phyloP scores from a whole-genome alignment of 2,797 vertebrate genomes.

The Sebastes matsubarae region DNA sequence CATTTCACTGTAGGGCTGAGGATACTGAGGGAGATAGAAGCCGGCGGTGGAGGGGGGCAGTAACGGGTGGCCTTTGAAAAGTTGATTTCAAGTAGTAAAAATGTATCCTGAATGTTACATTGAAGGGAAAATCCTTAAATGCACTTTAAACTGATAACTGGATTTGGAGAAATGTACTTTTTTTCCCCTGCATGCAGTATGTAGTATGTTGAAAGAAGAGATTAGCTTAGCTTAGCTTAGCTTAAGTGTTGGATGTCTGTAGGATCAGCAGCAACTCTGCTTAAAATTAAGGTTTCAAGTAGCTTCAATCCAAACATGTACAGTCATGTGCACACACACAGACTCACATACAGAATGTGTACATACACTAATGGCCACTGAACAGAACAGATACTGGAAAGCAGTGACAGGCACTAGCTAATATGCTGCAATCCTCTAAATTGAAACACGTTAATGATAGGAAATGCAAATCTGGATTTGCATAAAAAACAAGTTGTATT shows the following conservation, averaged over 20 bases:
- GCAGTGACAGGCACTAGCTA: neutral
- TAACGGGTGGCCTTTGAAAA: constrained; percentile 40
- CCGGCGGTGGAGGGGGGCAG: constrained; percentile 1
- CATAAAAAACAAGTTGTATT: neutral
- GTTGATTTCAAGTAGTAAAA: constrained; percentile 41
- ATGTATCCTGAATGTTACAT: constrained; percentile 28
- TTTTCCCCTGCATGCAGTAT: neutral
- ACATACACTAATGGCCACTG: neutral
- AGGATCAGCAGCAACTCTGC: neutral
- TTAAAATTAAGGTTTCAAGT: neutral
- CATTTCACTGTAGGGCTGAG: constrained; percentile 73
- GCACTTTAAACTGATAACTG: constrained; percentile 7
- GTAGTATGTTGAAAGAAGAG: neutral
- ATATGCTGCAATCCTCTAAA: no score
- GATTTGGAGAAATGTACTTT: neutral
- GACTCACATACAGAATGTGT: neutral
- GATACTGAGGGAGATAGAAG: constrained; percentile 54
- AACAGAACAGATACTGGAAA: neutral
- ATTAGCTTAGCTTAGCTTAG: neutral
- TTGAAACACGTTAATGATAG: neutral
- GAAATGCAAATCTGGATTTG: neutral
- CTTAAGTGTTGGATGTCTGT: neutral
- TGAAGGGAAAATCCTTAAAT: neutral
- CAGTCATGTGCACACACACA: neutral
- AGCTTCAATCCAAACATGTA: neutral